Evolutionary conservation across 1,140 invertebrate species (phyloP), one percentile per base, ranked within the genome.

Genomic region (Macrobrachium nipponense): DNA sequence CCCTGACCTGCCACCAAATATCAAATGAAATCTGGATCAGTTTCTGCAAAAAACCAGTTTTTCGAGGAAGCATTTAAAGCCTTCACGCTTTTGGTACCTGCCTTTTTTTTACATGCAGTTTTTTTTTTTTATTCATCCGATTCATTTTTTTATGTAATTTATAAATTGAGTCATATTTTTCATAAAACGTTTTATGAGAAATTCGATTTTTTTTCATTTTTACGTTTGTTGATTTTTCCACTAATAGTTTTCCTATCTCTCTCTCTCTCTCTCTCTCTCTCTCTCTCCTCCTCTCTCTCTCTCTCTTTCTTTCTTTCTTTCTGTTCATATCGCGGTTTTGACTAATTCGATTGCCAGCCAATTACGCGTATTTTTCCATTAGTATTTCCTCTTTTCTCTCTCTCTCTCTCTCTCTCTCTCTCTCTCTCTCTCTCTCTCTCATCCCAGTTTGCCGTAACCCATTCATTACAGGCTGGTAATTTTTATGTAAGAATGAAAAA

Each of bases 361-460:
- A 51, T n/a, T 15, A 59, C n/a, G 20, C 66, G 1, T 36, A 17
- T 66, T 6, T 66, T 23, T 66, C 64, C 27, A n/a, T 66, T 23
- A 20, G n/a, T 66, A n/a, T 66, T 23, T 66, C 12, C 27, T 23
- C 27, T 23, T 14, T 12, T 66, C 64, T 66, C 64, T 66, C 64
- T 66, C 64, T 66, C 64, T 66, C 64, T 66, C 64, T 66, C 64
- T 66, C 64, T 66, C 64, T 66, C 64, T 66, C 64, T 66, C 64
- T 66, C 64, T 66, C 64, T 66, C 64, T 66, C 64, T 66, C 64
- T 66, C 64, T 66, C 64, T 66, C 64, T 10, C 64, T 66, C 5
- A 8, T 23, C 27, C 64, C 27, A n/a, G n/a, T 23, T 66, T 23
- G n/a, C 64, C 27, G 7, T 66, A n/a, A 10, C 64, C 27, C 64